phyloP scores from a whole-genome alignment of 2,113 vertebrate species.

The Cephalopholis sonnerati region DNA sequence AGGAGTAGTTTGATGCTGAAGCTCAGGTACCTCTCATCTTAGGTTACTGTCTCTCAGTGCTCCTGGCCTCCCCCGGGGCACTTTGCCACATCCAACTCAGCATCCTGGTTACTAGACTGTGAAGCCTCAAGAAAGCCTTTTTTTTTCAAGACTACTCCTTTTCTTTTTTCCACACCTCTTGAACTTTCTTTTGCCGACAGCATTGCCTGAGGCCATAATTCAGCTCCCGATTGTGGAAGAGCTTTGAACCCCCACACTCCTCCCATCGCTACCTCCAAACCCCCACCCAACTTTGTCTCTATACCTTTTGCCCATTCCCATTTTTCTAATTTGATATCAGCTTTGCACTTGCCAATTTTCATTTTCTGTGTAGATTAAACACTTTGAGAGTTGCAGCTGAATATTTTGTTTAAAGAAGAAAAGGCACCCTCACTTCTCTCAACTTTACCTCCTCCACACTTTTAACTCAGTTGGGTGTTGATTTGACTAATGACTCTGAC shows the following conservation, averaged over 20 bases:
- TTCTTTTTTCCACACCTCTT: conserved; percentile 71
- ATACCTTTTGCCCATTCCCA: conserved; percentile 20
- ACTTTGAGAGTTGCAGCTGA: not conserved
- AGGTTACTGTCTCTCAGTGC: conserved; percentile 69
- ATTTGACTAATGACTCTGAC: conserved; percentile 56
- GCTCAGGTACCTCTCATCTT: conserved; percentile 74
- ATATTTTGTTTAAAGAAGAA: not conserved
- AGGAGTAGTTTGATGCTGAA: conserved; percentile 65
- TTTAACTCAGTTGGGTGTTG: conserved; percentile 27
- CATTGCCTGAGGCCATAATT: conserved; percentile 75
- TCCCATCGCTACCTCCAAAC: conserved; percentile 37
- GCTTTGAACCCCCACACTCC: conserved; percentile 63
- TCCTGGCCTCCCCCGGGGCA: conserved; percentile 67
- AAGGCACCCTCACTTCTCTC: not conserved
- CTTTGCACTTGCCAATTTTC: conserved; percentile 43
- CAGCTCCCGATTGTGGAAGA: conserved; percentile 60
- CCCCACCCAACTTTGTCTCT: conserved; percentile 19
- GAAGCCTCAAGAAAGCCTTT: conserved; percentile 62
- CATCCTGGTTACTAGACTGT: conserved; percentile 64
- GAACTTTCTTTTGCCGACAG: conserved; percentile 78
- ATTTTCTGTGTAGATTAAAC: conserved; percentile 6
- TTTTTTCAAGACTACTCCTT: conserved; percentile 44
- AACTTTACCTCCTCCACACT: conserved; percentile 21
- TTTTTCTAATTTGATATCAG: conserved; percentile 51
- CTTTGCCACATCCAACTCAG: conserved; percentile 67